Evolutionary conservation across 2,797 vertebrate genomes (phyloP), one percentile per base, ranked within the genome.

Genomic region (Crenuchus spilurus): DNA sequence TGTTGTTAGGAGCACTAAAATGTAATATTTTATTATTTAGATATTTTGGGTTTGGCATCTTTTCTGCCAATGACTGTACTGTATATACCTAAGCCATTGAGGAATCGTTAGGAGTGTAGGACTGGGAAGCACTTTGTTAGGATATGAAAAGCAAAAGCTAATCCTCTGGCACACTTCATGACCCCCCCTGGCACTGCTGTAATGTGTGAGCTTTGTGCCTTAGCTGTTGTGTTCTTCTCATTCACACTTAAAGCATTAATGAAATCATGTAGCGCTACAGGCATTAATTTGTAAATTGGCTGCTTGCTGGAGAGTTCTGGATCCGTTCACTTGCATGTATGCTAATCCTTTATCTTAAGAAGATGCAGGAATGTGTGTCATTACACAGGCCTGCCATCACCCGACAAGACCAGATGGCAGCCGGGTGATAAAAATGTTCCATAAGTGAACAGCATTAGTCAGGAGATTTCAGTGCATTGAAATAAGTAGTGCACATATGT

Each of bases 331-430:
- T 35, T 33, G 3, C 9, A 62, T 18, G 14, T 62, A n/a, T 33
- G 16, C 30, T n/a, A 31, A n/a, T n/a, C 1, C 14, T 28, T 54
- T 28, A 54, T 28, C 51, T 16, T n/a, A 14, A 54, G 24, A 13
- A 16, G 0, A 4, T 30, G 5, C 4, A 30, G 18, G 51, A 54
- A 30, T 54, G 24, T 28, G 48, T 24, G 55, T 71, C 41, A 49
- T 62, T 39, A 65, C 24, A 65, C 31, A 66, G 67, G 41, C 42
- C 8, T 66, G 52, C 14, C 52, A 9, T 61, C 9, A 52, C 57
- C 13, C 24, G 20, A 54, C 61, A 37, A 65, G 48, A 35, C 37
- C 71, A 65, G 71, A 57, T 65, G 71, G 39, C 51, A 35, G 65
- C 4, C 11, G n/a, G 7, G 26, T 18, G 24, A 55, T 55, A 63